phyloP scores from a whole-genome alignment of 2,888 invertebrate genomes.

The Corythucha ciliata region DNA sequence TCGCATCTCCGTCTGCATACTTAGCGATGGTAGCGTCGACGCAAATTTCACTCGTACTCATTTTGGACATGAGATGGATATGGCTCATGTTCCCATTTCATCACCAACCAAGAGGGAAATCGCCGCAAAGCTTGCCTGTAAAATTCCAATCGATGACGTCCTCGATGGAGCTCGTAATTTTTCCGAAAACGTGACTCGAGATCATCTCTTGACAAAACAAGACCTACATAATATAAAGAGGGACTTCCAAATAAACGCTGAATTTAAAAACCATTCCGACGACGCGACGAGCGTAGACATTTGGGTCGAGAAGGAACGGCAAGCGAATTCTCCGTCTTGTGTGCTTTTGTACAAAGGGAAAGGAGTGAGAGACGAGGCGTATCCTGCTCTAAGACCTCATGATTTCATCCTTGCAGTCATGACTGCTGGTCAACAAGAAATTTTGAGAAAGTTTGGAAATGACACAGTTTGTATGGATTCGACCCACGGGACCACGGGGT shows the following conservation, averaged over 20 bases:
- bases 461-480: constrained; percentile 1
- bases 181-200: no score
- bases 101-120: background rate
- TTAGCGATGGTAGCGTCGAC: no score
- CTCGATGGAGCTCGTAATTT: background rate
- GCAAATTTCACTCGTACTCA: no score
- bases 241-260: no score
- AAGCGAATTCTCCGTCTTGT: background rate
- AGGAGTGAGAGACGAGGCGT: background rate
- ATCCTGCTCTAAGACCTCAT: background rate
- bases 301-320: background rate
- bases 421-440: background rate
- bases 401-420: constrained; percentile 1
- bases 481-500: background rate
- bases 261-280: no score
- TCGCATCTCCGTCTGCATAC: no score
- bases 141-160: constrained; percentile 18
- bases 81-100: constrained; percentile 9
- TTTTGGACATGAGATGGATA: constrained; percentile 8
- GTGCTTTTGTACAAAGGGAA: constrained; percentile 5
- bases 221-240: no score
- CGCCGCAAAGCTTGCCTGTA: constrained; percentile 4
- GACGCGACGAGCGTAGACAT: constrained; percentile 2
- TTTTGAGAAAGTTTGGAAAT: background rate
- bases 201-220: no score